Evolutionary conservation across 2,797 vertebrate genomes (phyloP).

Genomic region (Bovichtus diacanthus): DNA sequence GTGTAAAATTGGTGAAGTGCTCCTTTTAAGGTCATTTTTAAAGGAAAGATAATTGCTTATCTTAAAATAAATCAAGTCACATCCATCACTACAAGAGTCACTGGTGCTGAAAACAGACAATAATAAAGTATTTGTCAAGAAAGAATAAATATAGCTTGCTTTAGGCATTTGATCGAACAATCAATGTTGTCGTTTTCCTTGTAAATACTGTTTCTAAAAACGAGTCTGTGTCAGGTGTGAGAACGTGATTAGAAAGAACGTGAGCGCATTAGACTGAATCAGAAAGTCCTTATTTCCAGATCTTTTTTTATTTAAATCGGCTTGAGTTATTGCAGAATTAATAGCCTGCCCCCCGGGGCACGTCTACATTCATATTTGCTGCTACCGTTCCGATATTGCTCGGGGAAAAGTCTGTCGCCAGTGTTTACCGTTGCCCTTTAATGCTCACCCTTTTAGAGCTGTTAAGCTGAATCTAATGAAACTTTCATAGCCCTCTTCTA

Average conservation of each 20-base stretch:
- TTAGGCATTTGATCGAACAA: background rate
- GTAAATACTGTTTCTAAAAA: background rate
- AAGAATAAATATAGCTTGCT: background rate
- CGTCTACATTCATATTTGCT: constrained; percentile 69
- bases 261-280: constrained; percentile 10
- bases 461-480: constrained; percentile 68
- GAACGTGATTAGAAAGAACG: constrained; percentile 5
- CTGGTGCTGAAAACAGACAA: no score
- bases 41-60: no score
- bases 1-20: no score
- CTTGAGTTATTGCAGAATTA: constrained; percentile 63
- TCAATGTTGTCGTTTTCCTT: background rate
- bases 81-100: background rate
- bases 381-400: constrained; percentile 58
- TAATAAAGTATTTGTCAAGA: background rate
- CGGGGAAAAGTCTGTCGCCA: constrained; percentile 66
- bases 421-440: constrained; percentile 72
- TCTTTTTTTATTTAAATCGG: constrained; percentile 45
- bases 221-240: background rate
- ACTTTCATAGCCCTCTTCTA: constrained; percentile 41
- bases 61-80: background rate
- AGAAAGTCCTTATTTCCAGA: constrained; percentile 45
- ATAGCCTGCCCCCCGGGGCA: constrained; percentile 59
- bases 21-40: no score
- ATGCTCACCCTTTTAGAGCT: constrained; percentile 48